phyloP scores from a whole-genome alignment of 2,797 vertebrate species.

The Manis pentadactyla region DNA sequence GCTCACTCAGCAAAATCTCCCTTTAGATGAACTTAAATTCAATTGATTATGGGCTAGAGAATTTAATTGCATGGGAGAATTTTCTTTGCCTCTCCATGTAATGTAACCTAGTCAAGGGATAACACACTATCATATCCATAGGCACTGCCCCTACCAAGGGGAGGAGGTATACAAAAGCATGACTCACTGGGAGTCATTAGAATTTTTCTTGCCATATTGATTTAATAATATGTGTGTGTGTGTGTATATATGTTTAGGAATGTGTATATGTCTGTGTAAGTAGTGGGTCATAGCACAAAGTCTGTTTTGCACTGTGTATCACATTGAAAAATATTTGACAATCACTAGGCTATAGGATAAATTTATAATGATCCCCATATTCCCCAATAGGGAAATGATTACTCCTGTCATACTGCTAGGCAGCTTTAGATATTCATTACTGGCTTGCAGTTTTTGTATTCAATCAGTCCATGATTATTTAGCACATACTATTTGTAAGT shows the following conservation, averaged over 20 bases:
- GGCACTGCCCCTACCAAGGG: not conserved
- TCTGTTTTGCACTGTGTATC: not conserved
- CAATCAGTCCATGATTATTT: not conserved
- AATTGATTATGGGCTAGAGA: not conserved
- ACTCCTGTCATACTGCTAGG: not conserved
- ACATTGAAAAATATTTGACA: not conserved
- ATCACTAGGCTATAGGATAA: not conserved
- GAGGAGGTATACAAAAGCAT: not conserved
- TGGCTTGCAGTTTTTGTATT: not conserved
- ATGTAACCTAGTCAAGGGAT: not conserved
- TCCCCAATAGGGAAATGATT: not conserved
- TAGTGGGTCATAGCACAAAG: not conserved
- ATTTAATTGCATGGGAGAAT: not conserved
- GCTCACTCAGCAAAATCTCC: not conserved
- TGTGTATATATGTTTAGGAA: not conserved
- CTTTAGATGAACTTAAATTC: constrained; percentile 2
- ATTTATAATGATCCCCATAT: not conserved
- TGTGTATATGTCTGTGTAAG: not conserved
- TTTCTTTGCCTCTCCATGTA: not conserved
- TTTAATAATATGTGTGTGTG: not conserved
- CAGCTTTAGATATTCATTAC: constrained; percentile 13
- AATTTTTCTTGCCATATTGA: not conserved
- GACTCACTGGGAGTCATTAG: not conserved
- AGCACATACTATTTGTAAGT: not conserved
- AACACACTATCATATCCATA: not conserved